Evolutionary conservation across 2,113 vertebrate species (phyloP).

Genomic region (Microcebus griseorufus): DNA sequence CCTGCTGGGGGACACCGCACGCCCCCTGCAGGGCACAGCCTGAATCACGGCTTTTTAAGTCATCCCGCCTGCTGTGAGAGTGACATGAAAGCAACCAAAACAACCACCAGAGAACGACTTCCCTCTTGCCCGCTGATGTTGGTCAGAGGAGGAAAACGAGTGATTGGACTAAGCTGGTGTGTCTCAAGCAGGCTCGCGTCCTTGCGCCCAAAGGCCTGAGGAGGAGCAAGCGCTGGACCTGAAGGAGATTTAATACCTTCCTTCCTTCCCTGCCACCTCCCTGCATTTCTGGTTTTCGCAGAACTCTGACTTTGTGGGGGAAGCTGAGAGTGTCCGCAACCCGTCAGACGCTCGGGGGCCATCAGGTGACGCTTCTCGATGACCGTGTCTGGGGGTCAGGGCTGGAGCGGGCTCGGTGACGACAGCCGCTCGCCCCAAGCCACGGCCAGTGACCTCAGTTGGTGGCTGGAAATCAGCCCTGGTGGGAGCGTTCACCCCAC

Average conservation of each 20-base stretch:
- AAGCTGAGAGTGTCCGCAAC: neutral
- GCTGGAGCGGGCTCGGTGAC: neutral
- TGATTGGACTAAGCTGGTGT: neutral
- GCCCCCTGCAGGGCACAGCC: neutral
- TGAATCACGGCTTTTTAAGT: neutral
- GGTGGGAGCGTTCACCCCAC: neutral
- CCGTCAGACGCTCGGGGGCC: neutral
- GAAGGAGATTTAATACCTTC: neutral
- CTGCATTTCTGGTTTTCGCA: neutral
- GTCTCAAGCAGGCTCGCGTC: neutral
- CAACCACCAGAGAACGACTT: neutral
- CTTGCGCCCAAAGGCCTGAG: neutral
- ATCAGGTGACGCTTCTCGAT: neutral
- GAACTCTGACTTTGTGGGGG: neutral
- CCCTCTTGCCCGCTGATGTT: neutral
- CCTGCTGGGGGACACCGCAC: rapidly evolving
- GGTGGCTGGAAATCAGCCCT: neutral
- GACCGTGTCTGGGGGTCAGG: neutral
- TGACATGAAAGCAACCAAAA: neutral
- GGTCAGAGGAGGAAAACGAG: neutral
- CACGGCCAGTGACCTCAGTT: neutral
- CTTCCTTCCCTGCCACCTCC: neutral
- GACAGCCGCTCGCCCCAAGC: neutral
- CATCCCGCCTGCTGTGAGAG: neutral
- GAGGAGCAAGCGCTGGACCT: neutral